These are phyloP conservation scores for Choristoneura rosaceana DNA, from an alignment of 2,888 invertebrate genomes.

Conservation along the genomic window DNA sequence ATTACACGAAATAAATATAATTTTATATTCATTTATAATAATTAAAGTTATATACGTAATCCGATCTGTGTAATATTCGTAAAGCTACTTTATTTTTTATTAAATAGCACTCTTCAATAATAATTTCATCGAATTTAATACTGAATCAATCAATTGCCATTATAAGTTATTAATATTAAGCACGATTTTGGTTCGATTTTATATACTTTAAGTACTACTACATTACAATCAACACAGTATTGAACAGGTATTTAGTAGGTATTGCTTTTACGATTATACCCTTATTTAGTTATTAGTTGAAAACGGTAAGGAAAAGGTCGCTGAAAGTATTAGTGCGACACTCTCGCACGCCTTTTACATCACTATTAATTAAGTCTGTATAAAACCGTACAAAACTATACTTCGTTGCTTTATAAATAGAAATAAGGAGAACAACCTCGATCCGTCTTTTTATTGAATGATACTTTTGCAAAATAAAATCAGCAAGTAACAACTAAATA, in stretches of 20 bases:
- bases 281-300: background rate
- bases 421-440: too few relatives aligned
- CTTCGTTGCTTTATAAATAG: too few relatives aligned
- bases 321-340: background rate
- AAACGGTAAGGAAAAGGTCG: background rate
- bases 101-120: constrained; percentile 59
- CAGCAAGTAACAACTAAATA: too few relatives aligned
- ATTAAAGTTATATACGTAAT: constrained; percentile 48
- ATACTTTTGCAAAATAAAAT: too few relatives aligned
- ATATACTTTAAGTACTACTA: constrained; percentile 33
- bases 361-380: background rate
- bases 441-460: too few relatives aligned
- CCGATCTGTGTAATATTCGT: constrained; percentile 46
- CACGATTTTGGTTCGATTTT: constrained; percentile 38
- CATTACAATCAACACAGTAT: background rate
- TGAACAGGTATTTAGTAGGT: background rate
- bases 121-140: constrained; percentile 71
- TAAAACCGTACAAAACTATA: too few relatives aligned
- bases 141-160: constrained; percentile 57
- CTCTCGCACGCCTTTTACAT: background rate
- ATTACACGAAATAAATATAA: constrained; percentile 62
- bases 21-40: constrained; percentile 54
- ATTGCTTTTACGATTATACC: constrained; percentile 30
- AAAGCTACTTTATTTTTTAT: constrained; percentile 52
- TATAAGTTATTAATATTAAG: constrained; percentile 30